These are phyloP conservation scores for Apantesis nais DNA, from an alignment of 2,888 invertebrate genomes.

Conservation along the genomic window DNA sequence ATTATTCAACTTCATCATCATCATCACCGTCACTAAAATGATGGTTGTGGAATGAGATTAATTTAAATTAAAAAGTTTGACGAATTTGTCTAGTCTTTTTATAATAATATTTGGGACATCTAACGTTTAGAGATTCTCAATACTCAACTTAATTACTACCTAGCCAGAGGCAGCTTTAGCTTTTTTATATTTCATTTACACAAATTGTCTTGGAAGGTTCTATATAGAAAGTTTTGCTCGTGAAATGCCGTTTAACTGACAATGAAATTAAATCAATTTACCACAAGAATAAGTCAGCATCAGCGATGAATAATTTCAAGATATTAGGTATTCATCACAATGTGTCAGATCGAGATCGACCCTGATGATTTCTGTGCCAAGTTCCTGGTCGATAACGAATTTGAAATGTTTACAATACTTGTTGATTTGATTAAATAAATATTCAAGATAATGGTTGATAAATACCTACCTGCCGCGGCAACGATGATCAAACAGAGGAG, in stretches of 20 bases:
- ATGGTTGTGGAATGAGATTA: background rate
- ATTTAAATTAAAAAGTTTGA: background rate
- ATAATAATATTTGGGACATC: no score
- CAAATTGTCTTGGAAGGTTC: background rate
- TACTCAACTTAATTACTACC: background rate
- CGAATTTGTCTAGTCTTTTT: background rate
- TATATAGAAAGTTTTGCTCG: slow-evolving; percentile 7
- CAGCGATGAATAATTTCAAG: background rate
- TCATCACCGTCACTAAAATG: background rate
- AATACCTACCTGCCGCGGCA: slow-evolving; percentile 65
- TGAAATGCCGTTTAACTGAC: background rate
- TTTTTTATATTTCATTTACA: background rate
- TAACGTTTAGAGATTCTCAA: background rate
- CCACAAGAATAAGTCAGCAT: background rate
- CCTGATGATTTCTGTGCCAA: slow-evolving; percentile 41
- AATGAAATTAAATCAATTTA: background rate
- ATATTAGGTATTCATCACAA: slow-evolving; percentile 19
- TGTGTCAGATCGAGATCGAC: slow-evolving; percentile 7
- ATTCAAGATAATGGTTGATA: slow-evolving; percentile 18
- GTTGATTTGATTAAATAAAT: slow-evolving; percentile 8
- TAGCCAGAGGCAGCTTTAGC: background rate
- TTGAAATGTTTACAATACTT: slow-evolving; percentile 6
- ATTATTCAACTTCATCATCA: background rate
- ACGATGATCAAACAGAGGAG: slow-evolving; percentile 62
- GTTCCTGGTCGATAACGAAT: slow-evolving; percentile 34